Conservation (phyloP, 2,797 vertebrate genomes). For the Buphagus erythrorhynchus region DNA sequence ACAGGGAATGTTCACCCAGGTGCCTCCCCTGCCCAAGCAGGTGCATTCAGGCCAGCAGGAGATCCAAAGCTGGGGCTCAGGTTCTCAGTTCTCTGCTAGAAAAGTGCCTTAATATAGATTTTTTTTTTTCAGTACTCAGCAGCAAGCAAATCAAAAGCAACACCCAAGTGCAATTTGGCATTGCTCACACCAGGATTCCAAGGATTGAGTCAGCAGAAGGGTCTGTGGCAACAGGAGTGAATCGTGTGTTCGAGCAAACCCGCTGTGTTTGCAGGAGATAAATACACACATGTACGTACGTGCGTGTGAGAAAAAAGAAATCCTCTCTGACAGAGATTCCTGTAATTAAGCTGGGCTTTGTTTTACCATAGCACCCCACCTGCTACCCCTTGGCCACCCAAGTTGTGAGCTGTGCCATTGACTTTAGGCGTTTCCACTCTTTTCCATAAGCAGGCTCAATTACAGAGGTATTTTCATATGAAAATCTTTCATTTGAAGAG, state of each 20-base stretch:
- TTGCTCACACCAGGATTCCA: neutral
- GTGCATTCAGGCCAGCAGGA: neutral
- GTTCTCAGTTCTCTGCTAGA: neutral
- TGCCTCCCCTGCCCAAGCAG: neutral
- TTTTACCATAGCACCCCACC: conserved; percentile 7
- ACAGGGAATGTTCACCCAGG: neutral
- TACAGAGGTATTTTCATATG: neutral
- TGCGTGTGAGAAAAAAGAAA: neutral
- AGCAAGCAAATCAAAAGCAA: neutral
- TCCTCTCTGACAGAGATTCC: neutral
- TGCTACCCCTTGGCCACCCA: conserved; percentile 42
- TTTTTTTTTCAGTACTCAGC: neutral
- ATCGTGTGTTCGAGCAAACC: neutral
- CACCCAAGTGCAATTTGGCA: neutral
- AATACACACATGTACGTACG: neutral
- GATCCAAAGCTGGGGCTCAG: neutral
- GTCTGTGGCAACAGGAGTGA: neutral
- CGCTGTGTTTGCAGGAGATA: neutral
- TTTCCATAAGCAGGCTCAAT: neutral
- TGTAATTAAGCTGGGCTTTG: conserved; percentile 21
- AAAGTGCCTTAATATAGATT: neutral
- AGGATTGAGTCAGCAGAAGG: conserved; percentile 8
- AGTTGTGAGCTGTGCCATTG: neutral
- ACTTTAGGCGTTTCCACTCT: neutral
- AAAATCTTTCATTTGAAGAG: conserved; percentile 5